Conservation (phyloP, 2,113 vertebrate species). For the Eupsittula cactorum region DNA sequence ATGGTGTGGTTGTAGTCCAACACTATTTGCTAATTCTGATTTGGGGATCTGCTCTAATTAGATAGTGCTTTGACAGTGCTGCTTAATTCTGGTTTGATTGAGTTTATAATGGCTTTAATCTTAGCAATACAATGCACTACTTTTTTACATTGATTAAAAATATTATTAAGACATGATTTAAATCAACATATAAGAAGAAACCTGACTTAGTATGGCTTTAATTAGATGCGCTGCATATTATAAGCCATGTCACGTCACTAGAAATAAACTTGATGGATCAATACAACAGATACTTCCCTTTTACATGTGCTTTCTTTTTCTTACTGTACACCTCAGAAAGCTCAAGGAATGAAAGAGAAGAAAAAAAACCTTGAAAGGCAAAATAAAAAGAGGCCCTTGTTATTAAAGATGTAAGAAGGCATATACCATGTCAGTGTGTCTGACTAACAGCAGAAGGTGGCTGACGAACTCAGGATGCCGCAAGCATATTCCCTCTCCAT, state of each 20-base stretch:
- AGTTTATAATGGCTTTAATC: not conserved
- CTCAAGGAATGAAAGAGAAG: not conserved
- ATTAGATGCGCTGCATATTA: not conserved
- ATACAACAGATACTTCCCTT: not conserved
- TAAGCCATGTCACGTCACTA: not conserved
- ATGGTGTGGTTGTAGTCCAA: not conserved
- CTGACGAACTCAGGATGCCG: not conserved
- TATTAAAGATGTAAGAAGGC: not conserved
- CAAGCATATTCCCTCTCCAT: not conserved
- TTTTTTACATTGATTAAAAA: not conserved
- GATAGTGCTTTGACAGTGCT: not conserved
- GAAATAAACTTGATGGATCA: not conserved
- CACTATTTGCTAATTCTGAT: not conserved
- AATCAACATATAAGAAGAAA: not conserved
- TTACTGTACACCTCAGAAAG: not conserved
- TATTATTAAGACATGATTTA: not conserved
- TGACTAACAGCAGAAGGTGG: not conserved
- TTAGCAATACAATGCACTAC: not conserved
- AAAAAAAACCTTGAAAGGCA: not conserved
- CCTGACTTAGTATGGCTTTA: not conserved
- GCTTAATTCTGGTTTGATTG: not conserved
- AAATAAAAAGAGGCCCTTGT: not conserved
- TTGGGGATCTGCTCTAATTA: constrained; percentile 7
- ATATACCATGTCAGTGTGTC: fast-evolving
- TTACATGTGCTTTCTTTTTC: not conserved